Percentiles rank a stretch among this genome's conserved stretches.
Evolutionary conservation across 37 sponge, comb jelly and placozoan species (phyloP).

Genomic region (Petrosia ficiformis): DNA sequence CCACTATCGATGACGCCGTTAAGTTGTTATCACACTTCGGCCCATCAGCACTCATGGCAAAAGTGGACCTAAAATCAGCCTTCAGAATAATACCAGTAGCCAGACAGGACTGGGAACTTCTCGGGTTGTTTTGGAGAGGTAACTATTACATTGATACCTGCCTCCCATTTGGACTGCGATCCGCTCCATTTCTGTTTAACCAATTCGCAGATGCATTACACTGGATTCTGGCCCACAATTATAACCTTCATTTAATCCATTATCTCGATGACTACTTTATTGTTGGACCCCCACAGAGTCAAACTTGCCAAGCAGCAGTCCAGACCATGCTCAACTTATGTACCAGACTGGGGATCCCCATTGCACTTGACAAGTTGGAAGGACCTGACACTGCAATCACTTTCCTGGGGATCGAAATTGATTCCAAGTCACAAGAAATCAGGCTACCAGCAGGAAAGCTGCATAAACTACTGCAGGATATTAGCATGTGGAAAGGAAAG

Average conservation of each 20-base stretch:
- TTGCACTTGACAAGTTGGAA: not conserved
- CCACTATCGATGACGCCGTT: too few species aligned
- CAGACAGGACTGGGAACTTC: too few species aligned
- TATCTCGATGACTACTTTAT: not conserved
- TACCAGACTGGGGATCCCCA: not conserved
- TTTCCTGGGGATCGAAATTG: not conserved
- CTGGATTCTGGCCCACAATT: not conserved
- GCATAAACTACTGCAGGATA: not conserved
- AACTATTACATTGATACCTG: too few species aligned
- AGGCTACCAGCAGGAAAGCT: not conserved
- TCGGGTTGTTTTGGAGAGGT: conserved; percentile 31
- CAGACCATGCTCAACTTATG: not conserved
- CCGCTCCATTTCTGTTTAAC: not conserved
- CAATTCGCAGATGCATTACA: not conserved
- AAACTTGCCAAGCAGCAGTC: not conserved
- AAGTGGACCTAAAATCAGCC: too few species aligned
- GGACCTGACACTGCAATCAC: not conserved
- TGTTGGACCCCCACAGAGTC: not conserved
- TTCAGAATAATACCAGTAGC: too few species aligned
- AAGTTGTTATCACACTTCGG: too few species aligned
- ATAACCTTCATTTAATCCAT: not conserved
- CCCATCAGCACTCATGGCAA: conserved; percentile 40
- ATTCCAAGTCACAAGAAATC: not conserved
- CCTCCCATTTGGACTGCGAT: not conserved
- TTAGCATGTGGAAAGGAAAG: not conserved